Percentiles rank a stretch among this genome's conserved stretches.
Conservation (phyloP, 2,113 vertebrate species). For the Lepidothrix coronata region DNA sequence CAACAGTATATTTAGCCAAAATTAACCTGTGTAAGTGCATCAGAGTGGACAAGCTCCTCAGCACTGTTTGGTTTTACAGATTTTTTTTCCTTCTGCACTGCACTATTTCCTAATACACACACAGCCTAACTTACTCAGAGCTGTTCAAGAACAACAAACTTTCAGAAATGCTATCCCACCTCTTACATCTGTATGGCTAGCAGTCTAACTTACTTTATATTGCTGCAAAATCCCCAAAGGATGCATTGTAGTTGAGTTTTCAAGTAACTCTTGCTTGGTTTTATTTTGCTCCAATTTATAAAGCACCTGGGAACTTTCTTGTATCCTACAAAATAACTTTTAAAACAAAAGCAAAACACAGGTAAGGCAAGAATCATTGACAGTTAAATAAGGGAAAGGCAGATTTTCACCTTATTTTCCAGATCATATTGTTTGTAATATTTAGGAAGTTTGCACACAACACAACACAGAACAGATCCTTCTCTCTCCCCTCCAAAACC, state of each 20-base stretch:
- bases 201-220: slow-evolving; percentile 76
- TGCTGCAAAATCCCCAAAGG: slow-evolving; percentile 69
- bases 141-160: not conserved
- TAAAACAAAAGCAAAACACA: not conserved
- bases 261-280: slow-evolving; percentile 35
- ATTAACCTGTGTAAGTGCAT: not conserved
- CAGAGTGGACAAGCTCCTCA: not conserved
- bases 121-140: not conserved
- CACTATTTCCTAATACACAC: not conserved
- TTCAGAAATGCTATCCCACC: not conserved
- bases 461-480: not conserved
- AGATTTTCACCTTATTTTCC: not conserved
- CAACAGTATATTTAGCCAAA: not conserved
- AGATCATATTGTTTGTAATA: not conserved
- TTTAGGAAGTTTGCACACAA: not conserved
- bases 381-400: not conserved
- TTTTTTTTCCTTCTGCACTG: not conserved
- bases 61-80: not conserved
- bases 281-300: slow-evolving; percentile 80
- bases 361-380: not conserved
- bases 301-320: slow-evolving; percentile 87
- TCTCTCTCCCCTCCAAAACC: not conserved
- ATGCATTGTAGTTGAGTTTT: slow-evolving; percentile 22
- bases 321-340: slow-evolving; percentile 88
- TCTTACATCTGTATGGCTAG: not conserved